A percentile compares a stretch with the other conserved stretches of the same genome.
phyloP scores from a whole-genome alignment of 2,888 invertebrate genomes.

The Lithophane ornitopus region DNA sequence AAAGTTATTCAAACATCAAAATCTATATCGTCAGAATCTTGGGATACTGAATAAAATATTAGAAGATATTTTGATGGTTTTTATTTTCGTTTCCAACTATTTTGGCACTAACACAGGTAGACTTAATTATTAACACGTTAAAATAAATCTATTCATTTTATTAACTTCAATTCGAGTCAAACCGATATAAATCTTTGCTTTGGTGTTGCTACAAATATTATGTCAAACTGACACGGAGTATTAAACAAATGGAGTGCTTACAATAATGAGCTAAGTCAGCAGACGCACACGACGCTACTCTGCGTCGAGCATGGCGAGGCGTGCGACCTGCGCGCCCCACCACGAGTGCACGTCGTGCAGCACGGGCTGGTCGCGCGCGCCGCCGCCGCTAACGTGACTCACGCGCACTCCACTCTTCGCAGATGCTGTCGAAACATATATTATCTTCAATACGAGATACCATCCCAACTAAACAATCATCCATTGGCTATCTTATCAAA shows the following conservation, averaged over 20 bases:
- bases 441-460: not conserved
- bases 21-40: conserved; percentile 11
- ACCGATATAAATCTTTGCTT: not conserved
- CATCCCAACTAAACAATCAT: not conserved
- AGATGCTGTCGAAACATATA: conserved; percentile 62
- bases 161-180: conserved; percentile 12
- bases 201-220: conserved; percentile 13
- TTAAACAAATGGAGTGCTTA: conserved; percentile 13
- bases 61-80: not conserved
- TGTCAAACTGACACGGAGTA: not conserved
- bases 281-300: conserved; percentile 1
- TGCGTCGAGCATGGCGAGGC: conserved; percentile 86
- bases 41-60: conserved; percentile 36
- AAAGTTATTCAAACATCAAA: not conserved
- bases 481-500: conserved; percentile 1
- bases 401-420: conserved; percentile 75
- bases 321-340: conserved; percentile 94
- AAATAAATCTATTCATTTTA: conserved; percentile 29
- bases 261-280: not conserved
- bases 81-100: conserved; percentile 44
- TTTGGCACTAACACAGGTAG: conserved; percentile 60
- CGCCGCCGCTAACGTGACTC: conserved; percentile 50
- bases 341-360: conserved; percentile 95
- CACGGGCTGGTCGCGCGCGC: conserved; percentile 73
- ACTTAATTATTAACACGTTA: conserved; percentile 36